Evolutionary conservation across 2,797 vertebrate genomes (phyloP).

Genomic region (Phrynocephalus guinanensis): DNA sequence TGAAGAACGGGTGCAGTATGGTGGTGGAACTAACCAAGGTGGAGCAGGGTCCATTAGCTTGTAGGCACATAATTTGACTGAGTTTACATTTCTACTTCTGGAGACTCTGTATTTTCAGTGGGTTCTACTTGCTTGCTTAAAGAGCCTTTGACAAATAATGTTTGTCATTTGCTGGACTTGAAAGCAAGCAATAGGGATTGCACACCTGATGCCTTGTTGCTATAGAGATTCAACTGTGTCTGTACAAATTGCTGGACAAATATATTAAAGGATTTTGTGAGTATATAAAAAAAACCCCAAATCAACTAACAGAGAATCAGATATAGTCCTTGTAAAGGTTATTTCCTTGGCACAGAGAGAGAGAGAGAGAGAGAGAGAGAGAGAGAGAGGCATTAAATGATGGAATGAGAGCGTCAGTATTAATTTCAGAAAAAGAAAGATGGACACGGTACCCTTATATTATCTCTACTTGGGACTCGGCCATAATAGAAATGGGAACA

Average conservation of each 20-base stretch:
- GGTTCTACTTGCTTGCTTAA: background rate
- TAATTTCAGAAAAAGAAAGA: conserved; percentile 45
- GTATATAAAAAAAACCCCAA: conserved; percentile 17
- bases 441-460: conserved; percentile 14
- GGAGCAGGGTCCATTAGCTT: background rate
- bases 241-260: conserved; percentile 17
- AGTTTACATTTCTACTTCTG: conserved; percentile 39
- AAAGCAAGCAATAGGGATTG: background rate
- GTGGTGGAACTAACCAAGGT: too few species aligned
- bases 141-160: conserved; percentile 33
- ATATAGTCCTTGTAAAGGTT: conserved; percentile 42
- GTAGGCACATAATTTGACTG: background rate
- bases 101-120: background rate
- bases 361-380: background rate
- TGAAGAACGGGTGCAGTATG: too few species aligned
- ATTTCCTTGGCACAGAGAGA: conserved; percentile 22
- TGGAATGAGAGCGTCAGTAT: conserved; percentile 46
- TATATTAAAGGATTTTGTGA: conserved; percentile 38
- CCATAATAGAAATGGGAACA: conserved; percentile 48
- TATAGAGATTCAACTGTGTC: background rate
- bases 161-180: conserved; percentile 48
- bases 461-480: conserved; percentile 13
- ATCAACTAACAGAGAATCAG: conserved; percentile 1
- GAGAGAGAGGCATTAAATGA: conserved; percentile 17
- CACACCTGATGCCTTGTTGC: background rate